These are phyloP conservation scores for Psilopsiagon aurifrons DNA, from an alignment of 2,113 vertebrate species.

Conservation along the genomic window DNA sequence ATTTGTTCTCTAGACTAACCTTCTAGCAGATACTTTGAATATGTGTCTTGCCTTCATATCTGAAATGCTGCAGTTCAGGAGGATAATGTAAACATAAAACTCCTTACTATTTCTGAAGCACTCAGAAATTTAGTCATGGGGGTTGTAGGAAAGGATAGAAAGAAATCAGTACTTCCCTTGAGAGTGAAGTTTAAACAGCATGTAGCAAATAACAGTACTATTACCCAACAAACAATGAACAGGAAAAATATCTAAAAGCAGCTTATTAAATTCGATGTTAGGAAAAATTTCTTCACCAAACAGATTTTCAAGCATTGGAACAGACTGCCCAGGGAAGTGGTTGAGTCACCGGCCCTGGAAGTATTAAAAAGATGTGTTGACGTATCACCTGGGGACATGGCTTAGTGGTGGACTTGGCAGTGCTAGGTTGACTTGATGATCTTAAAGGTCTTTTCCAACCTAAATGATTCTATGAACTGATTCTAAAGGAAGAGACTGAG, in stretches of 20 bases:
- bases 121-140: neutral
- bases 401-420: neutral
- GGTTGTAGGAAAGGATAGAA: neutral
- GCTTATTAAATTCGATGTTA: neutral
- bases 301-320: neutral
- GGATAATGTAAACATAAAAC: neutral
- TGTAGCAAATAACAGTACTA: neutral
- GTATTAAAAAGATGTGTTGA: neutral
- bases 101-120: neutral
- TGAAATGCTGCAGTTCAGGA: neutral
- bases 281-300: neutral
- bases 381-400: neutral
- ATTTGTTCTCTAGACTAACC: neutral
- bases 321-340: neutral
- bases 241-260: neutral
- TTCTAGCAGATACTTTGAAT: neutral
- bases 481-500: neutral
- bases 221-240: neutral
- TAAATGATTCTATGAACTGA: neutral
- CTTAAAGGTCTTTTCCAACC: neutral
- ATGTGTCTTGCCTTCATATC: neutral
- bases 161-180: neutral
- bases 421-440: neutral
- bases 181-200: neutral
- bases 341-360: neutral